phyloP scores from a whole-genome alignment of 2,113 vertebrate genomes.

The Oryzias woworae region DNA sequence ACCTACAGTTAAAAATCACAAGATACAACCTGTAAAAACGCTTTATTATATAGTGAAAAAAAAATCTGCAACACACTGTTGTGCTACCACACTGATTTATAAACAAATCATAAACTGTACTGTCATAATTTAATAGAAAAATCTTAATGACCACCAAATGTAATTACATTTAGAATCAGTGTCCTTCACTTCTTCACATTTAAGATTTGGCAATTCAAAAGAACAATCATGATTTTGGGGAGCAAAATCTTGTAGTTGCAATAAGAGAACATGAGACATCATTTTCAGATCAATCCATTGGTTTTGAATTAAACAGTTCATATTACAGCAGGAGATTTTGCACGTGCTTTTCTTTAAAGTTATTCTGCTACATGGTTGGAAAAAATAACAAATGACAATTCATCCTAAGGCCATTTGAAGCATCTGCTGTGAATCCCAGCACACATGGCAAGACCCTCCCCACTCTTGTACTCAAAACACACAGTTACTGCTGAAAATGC shows the following conservation, averaged over 20 bases:
- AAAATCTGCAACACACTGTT: too few species aligned
- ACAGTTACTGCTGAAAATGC: too few species aligned
- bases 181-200: too few species aligned
- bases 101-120: too few species aligned
- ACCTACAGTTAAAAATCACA: too few species aligned
- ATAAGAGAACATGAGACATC: slow-evolving; percentile 9
- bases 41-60: too few species aligned
- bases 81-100: too few species aligned
- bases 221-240: neutral
- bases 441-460: neutral
- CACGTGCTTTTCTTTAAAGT: slow-evolving; percentile 1
- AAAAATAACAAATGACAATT: slow-evolving; percentile 22
- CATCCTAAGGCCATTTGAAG: slow-evolving; percentile 23
- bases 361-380: slow-evolving; percentile 19
- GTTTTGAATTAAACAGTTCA: slow-evolving; percentile 6
- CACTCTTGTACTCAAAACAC: slow-evolving; percentile 1
- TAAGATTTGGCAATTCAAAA: too few species aligned
- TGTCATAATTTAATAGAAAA: too few species aligned
- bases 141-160: too few species aligned
- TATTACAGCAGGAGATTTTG: slow-evolving; percentile 15
- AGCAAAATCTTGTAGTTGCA: neutral
- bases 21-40: too few species aligned
- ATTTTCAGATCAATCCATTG: slow-evolving; percentile 1
- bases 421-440: slow-evolving; percentile 29
- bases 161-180: too few species aligned